phyloP scores from a whole-genome alignment of 2,888 invertebrate species.

The Trachelus iudaicus region DNA sequence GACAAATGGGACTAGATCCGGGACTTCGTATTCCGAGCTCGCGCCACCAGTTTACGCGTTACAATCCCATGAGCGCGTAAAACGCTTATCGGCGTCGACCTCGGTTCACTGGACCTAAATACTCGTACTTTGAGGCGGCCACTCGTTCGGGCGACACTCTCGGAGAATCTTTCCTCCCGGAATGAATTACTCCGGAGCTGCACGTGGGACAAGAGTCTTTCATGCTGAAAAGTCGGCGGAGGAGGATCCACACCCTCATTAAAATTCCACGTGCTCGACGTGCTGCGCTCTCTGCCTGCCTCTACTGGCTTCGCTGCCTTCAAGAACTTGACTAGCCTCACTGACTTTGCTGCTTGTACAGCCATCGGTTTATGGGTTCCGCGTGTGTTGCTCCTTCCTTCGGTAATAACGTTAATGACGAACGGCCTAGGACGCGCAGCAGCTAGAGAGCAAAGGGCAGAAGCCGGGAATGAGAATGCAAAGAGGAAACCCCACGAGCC shows the following conservation, averaged over 20 bases:
- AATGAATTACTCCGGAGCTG: too few species aligned
- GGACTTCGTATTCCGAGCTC: slow-evolving; percentile 38
- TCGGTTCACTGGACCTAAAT: too few species aligned
- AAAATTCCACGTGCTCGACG: slow-evolving; percentile 52
- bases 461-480: background rate
- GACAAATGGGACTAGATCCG: slow-evolving; percentile 54
- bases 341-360: background rate
- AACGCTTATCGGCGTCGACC: slow-evolving; percentile 30
- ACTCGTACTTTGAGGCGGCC: too few species aligned
- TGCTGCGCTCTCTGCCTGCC: too few species aligned
- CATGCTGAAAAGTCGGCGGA: background rate
- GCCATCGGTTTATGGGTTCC: slow-evolving; percentile 43
- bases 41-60: slow-evolving; percentile 20
- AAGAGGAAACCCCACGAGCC: background rate
- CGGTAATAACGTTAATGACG: too few species aligned
- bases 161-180: too few species aligned
- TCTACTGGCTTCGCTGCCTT: too few species aligned
- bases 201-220: too few species aligned
- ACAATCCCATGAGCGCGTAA: slow-evolving; percentile 22
- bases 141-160: too few species aligned
- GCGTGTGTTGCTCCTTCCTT: slow-evolving; percentile 33
- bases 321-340: too few species aligned
- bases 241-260: slow-evolving; percentile 52
- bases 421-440: slow-evolving; percentile 3
- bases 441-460: background rate